Base-by-base conservation (phyloP, 2,888 invertebrate species). In the Megamerina dolium region DNA sequence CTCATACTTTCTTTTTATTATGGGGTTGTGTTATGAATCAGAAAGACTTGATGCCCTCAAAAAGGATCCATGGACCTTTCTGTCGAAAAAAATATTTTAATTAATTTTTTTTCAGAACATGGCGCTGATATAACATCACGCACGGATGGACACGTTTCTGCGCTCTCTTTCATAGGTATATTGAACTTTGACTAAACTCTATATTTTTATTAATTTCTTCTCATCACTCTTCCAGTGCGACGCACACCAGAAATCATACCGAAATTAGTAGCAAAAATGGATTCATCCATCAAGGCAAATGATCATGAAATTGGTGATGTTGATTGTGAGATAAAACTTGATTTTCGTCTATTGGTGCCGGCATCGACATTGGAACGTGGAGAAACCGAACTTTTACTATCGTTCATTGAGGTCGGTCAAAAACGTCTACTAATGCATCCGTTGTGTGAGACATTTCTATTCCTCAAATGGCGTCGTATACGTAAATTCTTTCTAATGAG, bases 251-350 rank as follows among this genome's bases (percentile, higher is more conserved):
- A 88, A 53, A 85, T 87, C 5, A 76, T 89, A 32, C 83, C 86
- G 0, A 79, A 83, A 39, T 77, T 85, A 41, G 68, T 83, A 38
- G 72, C 77, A 35, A 83, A 85, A 61, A 76, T 89, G 33, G 87
- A 88, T 56, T 77, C 81, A 27, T 82, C 87, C 0, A 83, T 89
- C 12, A 81, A 82, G 53, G 76, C 87, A 6, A 85, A 85, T 57
- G 89, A 89, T 58, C 87, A 89, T 57, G 89, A 90, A 63, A 75
- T 89, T 18, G 87, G 87, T 0, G 89, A 90, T 56, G 85, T 87
- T 0, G 89, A 90, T 61, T 89, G 89, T 57, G 88, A 89, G 64
- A 75, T 89, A 3, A 83, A 81, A 64, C 63, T 84, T 38, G 83
- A 84, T 61, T 79, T 79, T 54, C 69, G 75, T 10, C 63, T 81